phyloP scores from a whole-genome alignment of 2,113 vertebrate species.

The Stictonetta naevosa region DNA sequence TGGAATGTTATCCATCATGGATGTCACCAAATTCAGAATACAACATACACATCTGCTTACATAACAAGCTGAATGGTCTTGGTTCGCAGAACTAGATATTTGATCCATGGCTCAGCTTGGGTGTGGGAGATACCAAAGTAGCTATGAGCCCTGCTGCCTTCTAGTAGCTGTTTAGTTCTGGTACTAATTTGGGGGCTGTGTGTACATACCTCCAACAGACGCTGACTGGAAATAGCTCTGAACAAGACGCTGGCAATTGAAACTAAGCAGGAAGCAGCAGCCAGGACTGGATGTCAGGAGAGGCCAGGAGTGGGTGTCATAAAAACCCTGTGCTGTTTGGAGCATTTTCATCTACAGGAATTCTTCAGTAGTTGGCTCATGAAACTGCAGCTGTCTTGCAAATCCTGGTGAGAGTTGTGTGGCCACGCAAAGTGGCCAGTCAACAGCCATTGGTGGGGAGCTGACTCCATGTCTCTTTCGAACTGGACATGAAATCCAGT shows the following conservation, averaged over 20 bases:
- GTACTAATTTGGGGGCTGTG: not conserved
- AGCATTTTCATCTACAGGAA: not conserved
- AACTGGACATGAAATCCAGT: not conserved
- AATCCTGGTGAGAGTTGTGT: not conserved
- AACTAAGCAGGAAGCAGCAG: constrained; percentile 14
- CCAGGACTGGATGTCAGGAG: constrained; percentile 40
- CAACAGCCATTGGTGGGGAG: not conserved
- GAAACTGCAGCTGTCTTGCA: constrained; percentile 9
- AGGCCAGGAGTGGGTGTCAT: constrained; percentile 39
- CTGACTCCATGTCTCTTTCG: not conserved
- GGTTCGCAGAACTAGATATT: not conserved
- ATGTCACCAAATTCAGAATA: not conserved
- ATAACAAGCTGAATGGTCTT: not conserved
- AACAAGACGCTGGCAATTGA: not conserved
- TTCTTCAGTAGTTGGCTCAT: constrained; percentile 31
- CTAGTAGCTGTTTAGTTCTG: not conserved
- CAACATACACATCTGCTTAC: constrained; percentile 23
- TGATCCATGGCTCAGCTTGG: not conserved
- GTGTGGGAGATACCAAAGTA: not conserved
- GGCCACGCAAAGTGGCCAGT: not conserved
- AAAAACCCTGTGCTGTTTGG: constrained; percentile 5
- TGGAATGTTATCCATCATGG: not conserved
- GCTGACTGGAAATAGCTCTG: not conserved
- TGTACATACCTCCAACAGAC: not conserved
- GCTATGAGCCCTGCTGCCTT: not conserved